Evolutionary conservation across 2,888 invertebrate genomes (phyloP), one percentile per base, ranked within the genome.

Genomic region (Rhamnusium bicolor): DNA sequence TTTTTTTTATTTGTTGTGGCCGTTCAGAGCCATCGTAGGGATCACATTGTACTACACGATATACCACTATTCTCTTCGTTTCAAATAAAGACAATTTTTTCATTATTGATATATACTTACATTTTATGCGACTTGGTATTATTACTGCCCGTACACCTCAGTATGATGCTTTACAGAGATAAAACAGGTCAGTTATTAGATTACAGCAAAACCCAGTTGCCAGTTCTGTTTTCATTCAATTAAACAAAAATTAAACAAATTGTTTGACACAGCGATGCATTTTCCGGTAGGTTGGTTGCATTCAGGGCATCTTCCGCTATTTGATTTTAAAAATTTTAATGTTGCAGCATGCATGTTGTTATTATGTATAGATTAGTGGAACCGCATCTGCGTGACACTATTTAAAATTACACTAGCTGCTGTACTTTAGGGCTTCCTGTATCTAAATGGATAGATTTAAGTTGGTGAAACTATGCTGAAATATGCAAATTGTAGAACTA

Each of bases 341-440:
- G 56, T 58, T 14, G 21, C 32, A 49, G 51, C 63, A 51, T 24
- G 27, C 51, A 16, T 19, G 27, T 32, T 51, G 24, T 32, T 47
- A 69, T 69, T 60, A 61, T 24, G 24, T 46, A 56, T 47, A 32
- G 61, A 69, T 60, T 69, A 69, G 58, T 68, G 19, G 40, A 56
- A 47, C 58, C 21, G 47, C 58, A 27, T 46, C 58, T 58, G 58
- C 60, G 61, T 60, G 58, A 29, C 60, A 47, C 47, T 49, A 18
- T 63, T 53, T 40, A 46, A 68, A 68, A 68, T 58, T 68, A 24
- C 49, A 21, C 66, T 40, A 49, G 14, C 49, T 24, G 68, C 16
- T 67, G 56, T 14, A 67, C 54, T 68, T 68, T 68, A 68, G 58
- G 68, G 56, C 68, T 68, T 68, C 68, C 68, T 68, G 58, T 10